These are phyloP conservation scores for Manis pentadactyla DNA, from an alignment of 2,797 vertebrate genomes.

Conservation along the genomic window DNA sequence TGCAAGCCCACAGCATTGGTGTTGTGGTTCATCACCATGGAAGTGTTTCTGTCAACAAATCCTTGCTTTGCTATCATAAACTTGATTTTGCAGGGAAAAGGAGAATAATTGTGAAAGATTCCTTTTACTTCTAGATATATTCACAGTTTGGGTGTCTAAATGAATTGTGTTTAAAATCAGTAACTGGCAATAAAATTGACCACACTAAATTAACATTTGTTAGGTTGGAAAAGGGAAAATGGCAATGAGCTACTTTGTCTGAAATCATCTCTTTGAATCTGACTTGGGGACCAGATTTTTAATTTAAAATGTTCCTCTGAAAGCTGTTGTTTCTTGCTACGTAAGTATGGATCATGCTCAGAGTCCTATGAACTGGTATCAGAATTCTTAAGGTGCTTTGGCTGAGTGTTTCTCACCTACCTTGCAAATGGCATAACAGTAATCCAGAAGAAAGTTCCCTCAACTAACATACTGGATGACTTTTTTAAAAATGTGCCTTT, in stretches of 20 bases:
- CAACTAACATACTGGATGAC: not conserved
- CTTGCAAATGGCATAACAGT: slow-evolving; percentile 6
- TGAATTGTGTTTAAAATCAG: slow-evolving; percentile 61
- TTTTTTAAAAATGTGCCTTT: slow-evolving; percentile 28
- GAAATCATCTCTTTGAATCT: slow-evolving; percentile 65
- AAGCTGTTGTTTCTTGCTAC: slow-evolving; percentile 5
- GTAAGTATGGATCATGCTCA: not conserved
- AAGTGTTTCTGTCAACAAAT: slow-evolving; percentile 82
- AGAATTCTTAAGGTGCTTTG: slow-evolving; percentile 4
- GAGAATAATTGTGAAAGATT: slow-evolving; percentile 63
- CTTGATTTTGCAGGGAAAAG: slow-evolving; percentile 76
- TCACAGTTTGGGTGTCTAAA: slow-evolving; percentile 55
- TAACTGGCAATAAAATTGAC: slow-evolving; percentile 56
- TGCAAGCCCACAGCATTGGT: slow-evolving; percentile 53
- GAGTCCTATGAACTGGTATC: not conserved
- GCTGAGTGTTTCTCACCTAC: slow-evolving; percentile 3
- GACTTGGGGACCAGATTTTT: slow-evolving; percentile 25
- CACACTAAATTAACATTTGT: slow-evolving; percentile 55
- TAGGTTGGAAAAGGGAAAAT: slow-evolving; percentile 47
- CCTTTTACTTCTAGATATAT: slow-evolving; percentile 69
- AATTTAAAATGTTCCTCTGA: slow-evolving; percentile 58
- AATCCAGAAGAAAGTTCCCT: slow-evolving; percentile 56
- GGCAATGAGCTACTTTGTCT: slow-evolving; percentile 35
- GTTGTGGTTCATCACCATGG: slow-evolving; percentile 78
- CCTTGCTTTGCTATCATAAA: slow-evolving; percentile 63